Base-by-base conservation (phyloP, 2,113 vertebrate genomes). In the Ptyas mucosa region DNA sequence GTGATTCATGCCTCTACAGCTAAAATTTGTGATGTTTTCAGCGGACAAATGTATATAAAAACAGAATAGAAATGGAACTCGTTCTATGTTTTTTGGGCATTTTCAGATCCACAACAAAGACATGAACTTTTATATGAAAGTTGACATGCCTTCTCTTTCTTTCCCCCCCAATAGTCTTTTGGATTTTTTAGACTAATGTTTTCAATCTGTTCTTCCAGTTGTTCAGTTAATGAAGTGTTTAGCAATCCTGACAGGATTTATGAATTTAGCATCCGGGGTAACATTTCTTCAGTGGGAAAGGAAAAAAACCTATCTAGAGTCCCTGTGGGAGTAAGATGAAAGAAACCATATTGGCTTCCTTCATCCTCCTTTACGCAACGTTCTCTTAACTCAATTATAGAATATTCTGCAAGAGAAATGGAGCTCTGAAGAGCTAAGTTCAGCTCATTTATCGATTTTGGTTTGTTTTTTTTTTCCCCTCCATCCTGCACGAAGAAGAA, bases 321-420 rank as follows among this genome's bases (percentile, higher is more conserved):
- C 24, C 86, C 43, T 85, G 57, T 90, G 69, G 69, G 54, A 90
- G 2, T 86, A 43, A 90, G 88, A 90, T 85, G 54, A 93, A 93
- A 90, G 75, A n/a, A 26, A 24, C 69, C 34, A 51, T 85, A 86
- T 86, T 89, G 43, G 75, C 10, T 81, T 90, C 54, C 5, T 55
- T 86, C 92, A 93, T 86, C 54, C 75, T 85, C 88, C 29, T 61
- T 89, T 51, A 49, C 21, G 39, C 29, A 93, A 12, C 21, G 7
- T 55, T 90, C 52, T 90, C 92, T 86, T 86, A 43, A 90, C 92
- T 93, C 92, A 93, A 90, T 90, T 93, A 93, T 34, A 90, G 92
- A 90, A 86, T 86, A 55, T 34, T 89, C 92, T 53, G 26, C 52
- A 93, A 94, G 90, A 89, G 29, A 53, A 8, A 26, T 90, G 0